Base-by-base conservation (phyloP, 2,888 invertebrate species). In the Alloplasta piceator region DNA sequence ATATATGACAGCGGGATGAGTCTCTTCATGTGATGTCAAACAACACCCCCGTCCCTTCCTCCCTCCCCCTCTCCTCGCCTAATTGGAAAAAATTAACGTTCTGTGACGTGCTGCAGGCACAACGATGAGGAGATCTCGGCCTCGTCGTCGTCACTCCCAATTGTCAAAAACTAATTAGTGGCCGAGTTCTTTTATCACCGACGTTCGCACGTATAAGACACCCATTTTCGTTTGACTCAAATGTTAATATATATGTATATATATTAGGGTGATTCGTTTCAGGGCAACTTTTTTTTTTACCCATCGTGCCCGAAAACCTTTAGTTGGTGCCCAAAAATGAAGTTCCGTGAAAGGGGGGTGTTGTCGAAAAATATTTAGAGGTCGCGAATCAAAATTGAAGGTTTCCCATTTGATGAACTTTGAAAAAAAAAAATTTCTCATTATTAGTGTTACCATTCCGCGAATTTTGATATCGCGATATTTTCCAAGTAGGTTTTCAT, bases 91-190 rank as follows among this genome's bases (percentile, higher is more conserved):
- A 91, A 90, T 89, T 88, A 89, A 89, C 85, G 84, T 82, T 80
- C 68, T 39, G 48, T 38, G 75, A 67, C 50, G 46, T 67, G 6
- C 6, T 26, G 10, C 10, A 38, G 12, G 38, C 38, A n/a, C 39
- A 6, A n/a, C 48, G 36, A 48, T 58, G 16, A 2, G 39, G 36
- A 67, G 70, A 39, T 52, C 9, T 38, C 46, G 64, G 26, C 52
- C 55, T 77, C 70, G 61, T 75, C 80, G 79, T 63, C 72, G 26
- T 26, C 26, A 26, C 26, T 63, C 26, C 55, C 84, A 86, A 89
- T 89, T 90, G 88, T 90, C 85, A 83, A 88, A 87, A 89, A 90
- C 89, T 91, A 91, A 90, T 91, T 91, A 90, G 88, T 84, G 83
- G 77, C 74, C 80, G 60, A 79, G 78, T 60, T 73, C 61, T 82